Evolutionary conservation across 2,888 invertebrate species (phyloP).

Genomic region (Leptinotarsa haldemani): DNA sequence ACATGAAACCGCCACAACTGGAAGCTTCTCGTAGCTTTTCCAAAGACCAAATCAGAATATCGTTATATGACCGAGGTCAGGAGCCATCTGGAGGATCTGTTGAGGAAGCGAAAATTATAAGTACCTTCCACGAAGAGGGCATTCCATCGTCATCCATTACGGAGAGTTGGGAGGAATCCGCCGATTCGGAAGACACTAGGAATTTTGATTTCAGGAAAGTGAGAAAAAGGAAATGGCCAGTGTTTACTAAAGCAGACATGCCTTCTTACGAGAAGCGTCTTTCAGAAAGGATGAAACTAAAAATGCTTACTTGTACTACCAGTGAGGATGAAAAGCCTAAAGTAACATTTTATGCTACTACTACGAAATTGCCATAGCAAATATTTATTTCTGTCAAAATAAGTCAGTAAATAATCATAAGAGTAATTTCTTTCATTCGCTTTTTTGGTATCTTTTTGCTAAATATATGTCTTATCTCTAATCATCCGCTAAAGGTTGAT

Average conservation of each 20-base stretch:
- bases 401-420: slow-evolving; percentile 2
- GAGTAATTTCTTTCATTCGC: neutral
- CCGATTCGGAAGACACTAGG: neutral
- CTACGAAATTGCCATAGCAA: slow-evolving; percentile 19
- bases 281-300: slow-evolving; percentile 18
- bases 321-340: slow-evolving; percentile 22
- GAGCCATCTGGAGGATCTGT: neutral
- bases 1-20: neutral
- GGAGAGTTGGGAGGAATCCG: slow-evolving; percentile 5
- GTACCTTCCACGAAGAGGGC: neutral
- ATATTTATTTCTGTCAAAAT: neutral
- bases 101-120: neutral
- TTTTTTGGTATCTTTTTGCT: neutral
- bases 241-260: slow-evolving; percentile 11
- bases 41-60: slow-evolving; percentile 4
- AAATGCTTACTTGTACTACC: slow-evolving; percentile 10
- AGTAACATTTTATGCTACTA: slow-evolving; percentile 22
- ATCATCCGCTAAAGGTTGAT: too few species aligned
- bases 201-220: slow-evolving; percentile 14
- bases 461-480: neutral
- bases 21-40: neutral
- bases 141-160: slow-evolving; percentile 8
- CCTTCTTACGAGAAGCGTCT: slow-evolving; percentile 19
- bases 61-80: neutral
- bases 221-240: slow-evolving; percentile 19